Conservation (phyloP, 2,113 vertebrate species). For the Zosterops lateralis region DNA sequence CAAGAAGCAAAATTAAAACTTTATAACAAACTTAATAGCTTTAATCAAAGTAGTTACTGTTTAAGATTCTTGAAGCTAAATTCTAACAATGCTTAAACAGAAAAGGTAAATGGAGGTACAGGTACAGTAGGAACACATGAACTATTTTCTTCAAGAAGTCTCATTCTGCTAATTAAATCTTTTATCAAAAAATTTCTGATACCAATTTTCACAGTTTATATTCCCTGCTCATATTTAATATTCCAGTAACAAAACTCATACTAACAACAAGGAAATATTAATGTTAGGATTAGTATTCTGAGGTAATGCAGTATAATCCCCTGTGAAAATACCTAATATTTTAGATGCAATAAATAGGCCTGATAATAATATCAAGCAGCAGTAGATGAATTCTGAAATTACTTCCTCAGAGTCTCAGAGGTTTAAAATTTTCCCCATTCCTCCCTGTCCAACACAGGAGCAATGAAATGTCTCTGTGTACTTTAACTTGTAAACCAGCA, state of each 20-base stretch:
- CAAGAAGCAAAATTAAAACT: constrained; percentile 5
- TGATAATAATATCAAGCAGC: background rate
- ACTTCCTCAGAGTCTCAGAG: background rate
- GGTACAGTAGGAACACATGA: background rate
- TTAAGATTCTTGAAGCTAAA: background rate
- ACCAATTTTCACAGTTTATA: background rate
- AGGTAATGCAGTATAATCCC: constrained; percentile 50
- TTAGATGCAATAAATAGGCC: constrained; percentile 17
- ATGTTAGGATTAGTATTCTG: constrained; percentile 53
- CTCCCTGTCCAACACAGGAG: background rate
- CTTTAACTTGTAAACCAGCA: background rate
- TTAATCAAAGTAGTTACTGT: background rate
- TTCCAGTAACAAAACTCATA: constrained; percentile 38
- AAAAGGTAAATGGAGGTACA: background rate
- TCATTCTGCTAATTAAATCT: constrained; percentile 24
- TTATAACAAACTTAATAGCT: background rate
- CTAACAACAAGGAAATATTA: constrained; percentile 61
- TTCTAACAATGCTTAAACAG: background rate
- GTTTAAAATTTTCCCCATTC: background rate
- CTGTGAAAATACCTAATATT: constrained; percentile 54
- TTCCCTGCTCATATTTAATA: constrained; percentile 5
- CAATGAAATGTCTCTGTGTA: background rate
- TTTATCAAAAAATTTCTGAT: constrained; percentile 3
- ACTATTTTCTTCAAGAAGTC: background rate
- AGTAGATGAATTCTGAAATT: background rate